Percentiles rank a stretch among this genome's conserved stretches.
Evolutionary conservation across 2,113 vertebrate genomes (phyloP).

Genomic region (Motacilla alba): DNA sequence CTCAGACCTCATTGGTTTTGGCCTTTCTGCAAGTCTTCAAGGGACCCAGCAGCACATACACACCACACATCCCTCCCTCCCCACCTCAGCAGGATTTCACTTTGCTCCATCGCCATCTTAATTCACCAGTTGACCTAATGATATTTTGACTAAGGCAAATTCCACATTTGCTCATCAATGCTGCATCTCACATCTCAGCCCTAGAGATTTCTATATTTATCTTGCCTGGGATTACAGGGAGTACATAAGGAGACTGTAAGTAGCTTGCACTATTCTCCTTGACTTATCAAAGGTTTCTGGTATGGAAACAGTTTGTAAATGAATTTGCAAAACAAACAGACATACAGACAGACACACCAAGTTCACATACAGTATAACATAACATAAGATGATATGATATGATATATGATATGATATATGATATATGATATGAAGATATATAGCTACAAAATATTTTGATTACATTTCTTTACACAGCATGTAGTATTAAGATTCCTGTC

Average conservation of each 20-base stretch:
- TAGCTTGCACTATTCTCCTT: neutral
- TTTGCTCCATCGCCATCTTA: neutral
- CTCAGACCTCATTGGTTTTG: neutral
- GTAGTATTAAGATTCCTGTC: neutral
- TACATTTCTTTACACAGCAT: neutral
- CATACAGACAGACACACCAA: neutral
- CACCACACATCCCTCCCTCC: neutral
- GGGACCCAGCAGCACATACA: neutral
- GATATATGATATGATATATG: neutral
- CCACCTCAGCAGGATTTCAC: neutral
- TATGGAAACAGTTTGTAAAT: neutral
- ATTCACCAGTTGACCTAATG: neutral
- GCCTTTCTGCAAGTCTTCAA: neutral
- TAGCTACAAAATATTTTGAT: neutral
- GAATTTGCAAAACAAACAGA: neutral
- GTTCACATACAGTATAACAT: neutral
- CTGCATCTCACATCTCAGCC: neutral
- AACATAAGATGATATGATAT: neutral
- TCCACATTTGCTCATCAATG: neutral
- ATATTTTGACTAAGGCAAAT: neutral
- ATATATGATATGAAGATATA: no score
- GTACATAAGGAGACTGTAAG: neutral
- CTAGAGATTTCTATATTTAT: slow-evolving; percentile 6
- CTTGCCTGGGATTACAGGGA: neutral
- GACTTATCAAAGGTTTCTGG: neutral